Evolutionary conservation across 2,113 vertebrate genomes (phyloP).

Genomic region (Indicator maculatus): DNA sequence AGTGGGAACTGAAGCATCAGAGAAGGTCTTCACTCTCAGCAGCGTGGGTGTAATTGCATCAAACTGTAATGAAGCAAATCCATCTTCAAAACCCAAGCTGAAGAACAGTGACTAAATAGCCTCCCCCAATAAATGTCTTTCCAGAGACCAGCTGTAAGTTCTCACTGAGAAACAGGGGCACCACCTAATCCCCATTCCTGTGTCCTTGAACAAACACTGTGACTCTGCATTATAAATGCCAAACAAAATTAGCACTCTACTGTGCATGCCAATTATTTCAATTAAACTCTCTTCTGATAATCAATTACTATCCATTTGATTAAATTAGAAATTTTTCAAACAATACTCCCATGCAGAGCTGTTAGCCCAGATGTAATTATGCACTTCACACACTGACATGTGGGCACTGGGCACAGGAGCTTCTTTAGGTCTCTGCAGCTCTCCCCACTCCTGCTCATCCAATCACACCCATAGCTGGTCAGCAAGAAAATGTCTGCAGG

Average conservation of each 20-base stretch:
- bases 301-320: conserved; percentile 8
- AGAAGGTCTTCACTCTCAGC: neutral
- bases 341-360: neutral
- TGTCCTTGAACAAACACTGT: neutral
- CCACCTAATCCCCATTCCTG: neutral
- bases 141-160: neutral
- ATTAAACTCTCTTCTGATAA: conserved; percentile 13
- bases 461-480: neutral
- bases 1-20: conserved; percentile 22
- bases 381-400: accelerated
- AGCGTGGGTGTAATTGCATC: neutral
- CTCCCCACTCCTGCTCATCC: neutral
- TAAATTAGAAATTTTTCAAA: neutral
- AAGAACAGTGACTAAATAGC: neutral
- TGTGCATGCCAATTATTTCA: conserved; percentile 2
- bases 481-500: neutral
- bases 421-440: neutral
- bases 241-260: neutral
- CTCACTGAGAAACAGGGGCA: neutral
- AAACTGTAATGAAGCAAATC: conserved; percentile 9
- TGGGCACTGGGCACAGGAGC: neutral
- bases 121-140: neutral
- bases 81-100: neutral
- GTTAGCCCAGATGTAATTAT: neutral
- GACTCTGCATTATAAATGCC: neutral